Base-by-base conservation (phyloP, 37 sponge, comb jelly and placozoan species). In the Dysidea cf. avara region DNA sequence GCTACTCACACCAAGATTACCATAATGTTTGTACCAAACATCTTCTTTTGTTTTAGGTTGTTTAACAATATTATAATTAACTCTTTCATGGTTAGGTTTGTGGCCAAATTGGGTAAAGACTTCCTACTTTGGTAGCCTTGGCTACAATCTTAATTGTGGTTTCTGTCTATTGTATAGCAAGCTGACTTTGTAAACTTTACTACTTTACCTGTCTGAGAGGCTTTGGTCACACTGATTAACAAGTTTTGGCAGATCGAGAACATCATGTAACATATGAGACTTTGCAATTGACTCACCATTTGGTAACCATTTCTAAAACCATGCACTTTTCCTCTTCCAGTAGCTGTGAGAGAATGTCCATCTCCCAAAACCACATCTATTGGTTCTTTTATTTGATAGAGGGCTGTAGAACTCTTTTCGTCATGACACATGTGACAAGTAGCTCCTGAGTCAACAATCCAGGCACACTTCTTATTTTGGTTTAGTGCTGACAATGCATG, bases 231-330 rank as follows among this genome's bases (percentile, higher is more conserved):
- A 52, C 71, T 84, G 7, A 84, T 43, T 31, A 84, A 47, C 54
- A 13, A 84, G 72, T 36, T 59, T 24, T 30, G 84, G 78, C 40
- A 84, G 71, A 69, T 64, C 76, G 39, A 84, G 78, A 61, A 84
- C 84, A 77, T 84, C 58, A 35, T 33, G 43, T 35, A 83, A 60
- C 43, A 4, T 69, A 63, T 55, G 69, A 13, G 32, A 49, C 61
- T 76, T 33, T n/a, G 31, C n/a, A n/a, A n/a, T 7, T 53, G 72
- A 72, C 57, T 56, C 57, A 72, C 72, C 57, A 72, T 71, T 71
- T 14, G 71, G 71, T 31, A 52, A 30, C 58, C 21, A 74, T 60
- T 24, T 61, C 46, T 43, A 43, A 9, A 5, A 43, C 46, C 46
- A n/a, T n/a, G n/a, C n/a, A 43, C 46, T 9, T 43, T 9, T 12